Evolutionary conservation across 2,113 vertebrate genomes (phyloP), one percentile per base, ranked within the genome.

Genomic region (Danionella cerebrum): DNA sequence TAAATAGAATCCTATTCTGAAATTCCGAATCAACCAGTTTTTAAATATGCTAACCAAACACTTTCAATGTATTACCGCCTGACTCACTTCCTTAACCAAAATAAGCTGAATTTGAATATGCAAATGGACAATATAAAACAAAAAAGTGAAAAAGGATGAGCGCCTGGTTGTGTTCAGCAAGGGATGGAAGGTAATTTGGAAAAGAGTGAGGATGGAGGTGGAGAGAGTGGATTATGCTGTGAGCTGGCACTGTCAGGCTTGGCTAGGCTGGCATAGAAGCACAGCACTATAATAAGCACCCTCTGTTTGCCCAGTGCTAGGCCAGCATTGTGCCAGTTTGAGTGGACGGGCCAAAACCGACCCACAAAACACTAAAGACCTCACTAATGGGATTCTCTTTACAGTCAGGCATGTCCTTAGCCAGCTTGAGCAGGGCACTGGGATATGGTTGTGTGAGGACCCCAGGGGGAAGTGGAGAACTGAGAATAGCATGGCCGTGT

Each of bases 351-450:
- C 58, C 27, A 83, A 78, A 78, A 67, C 73, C 70, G 59, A 69
- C 55, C 66, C 76, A 65, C 70, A 72, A 53, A 74, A 77, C 53
- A 67, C 60, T 69, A 78, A 83, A 79, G 69, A 79, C 74, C 70
- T 76, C 54, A 63, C 71, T 85, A 82, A 85, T 84, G 79, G 82
- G 78, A 80, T 84, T 82, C 39, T 71, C 77, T 81, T 78, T 79
- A 80, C 77, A 81, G 80, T 76, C 77, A 83, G 77, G 77, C 73
- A 68, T 74, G 77, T 79, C 50, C 33, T 35, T 29, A 29, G 77
- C 74, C 68, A 76, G 59, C 80, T 80, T 66, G 82, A 84, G 81
- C 81, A 71, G 72, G 73, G 69, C 50, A 55, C 42, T 18, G 29
- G 19, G 19, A 42, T 57, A 31, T 12, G 11, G 31, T 21, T 25